These are phyloP conservation scores for Andrena bucephala DNA, from an alignment of 2,888 invertebrate species.

Conservation along the genomic window DNA sequence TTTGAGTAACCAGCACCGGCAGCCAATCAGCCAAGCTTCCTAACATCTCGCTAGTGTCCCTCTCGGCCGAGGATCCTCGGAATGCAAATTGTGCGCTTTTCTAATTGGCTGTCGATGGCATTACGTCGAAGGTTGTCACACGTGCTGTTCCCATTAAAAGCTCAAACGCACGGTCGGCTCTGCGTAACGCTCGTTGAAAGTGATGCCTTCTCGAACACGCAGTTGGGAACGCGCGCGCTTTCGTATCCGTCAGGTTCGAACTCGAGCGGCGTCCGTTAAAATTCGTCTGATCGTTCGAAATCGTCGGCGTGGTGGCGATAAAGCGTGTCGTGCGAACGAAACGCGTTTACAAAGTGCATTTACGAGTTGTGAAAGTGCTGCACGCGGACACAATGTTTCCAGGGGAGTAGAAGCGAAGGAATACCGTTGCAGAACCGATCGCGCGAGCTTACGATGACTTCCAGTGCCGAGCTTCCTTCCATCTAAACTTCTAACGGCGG, in stretches of 20 bases:
- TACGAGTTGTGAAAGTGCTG: not conserved
- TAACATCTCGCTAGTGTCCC: not conserved
- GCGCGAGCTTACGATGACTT: not conserved
- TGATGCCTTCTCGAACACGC: slow-evolving; percentile 21
- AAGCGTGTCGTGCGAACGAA: not conserved
- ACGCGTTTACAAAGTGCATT: not conserved
- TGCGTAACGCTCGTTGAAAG: not conserved
- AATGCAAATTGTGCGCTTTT: slow-evolving; percentile 13
- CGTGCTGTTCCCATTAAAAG: slow-evolving; percentile 40
- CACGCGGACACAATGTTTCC: not conserved
- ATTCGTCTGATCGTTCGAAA: not conserved
- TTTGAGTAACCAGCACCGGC: slow-evolving; percentile 28
- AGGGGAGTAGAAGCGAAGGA: not conserved
- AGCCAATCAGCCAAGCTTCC: slow-evolving; percentile 33
- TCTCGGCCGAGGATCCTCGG: not conserved
- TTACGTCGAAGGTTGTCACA: slow-evolving; percentile 46
- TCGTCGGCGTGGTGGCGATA: not conserved
- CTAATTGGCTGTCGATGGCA: slow-evolving; percentile 45
- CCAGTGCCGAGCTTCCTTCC: not conserved
- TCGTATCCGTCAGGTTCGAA: slow-evolving; percentile 4
- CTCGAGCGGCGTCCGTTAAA: not conserved
- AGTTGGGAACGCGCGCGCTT: not conserved
- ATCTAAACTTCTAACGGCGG: not conserved
- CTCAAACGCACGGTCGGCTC: not conserved
- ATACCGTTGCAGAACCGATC: not conserved